Evolutionary conservation across 2,797 vertebrate genomes (phyloP).

Genomic region (Apodemus agrarius): DNA sequence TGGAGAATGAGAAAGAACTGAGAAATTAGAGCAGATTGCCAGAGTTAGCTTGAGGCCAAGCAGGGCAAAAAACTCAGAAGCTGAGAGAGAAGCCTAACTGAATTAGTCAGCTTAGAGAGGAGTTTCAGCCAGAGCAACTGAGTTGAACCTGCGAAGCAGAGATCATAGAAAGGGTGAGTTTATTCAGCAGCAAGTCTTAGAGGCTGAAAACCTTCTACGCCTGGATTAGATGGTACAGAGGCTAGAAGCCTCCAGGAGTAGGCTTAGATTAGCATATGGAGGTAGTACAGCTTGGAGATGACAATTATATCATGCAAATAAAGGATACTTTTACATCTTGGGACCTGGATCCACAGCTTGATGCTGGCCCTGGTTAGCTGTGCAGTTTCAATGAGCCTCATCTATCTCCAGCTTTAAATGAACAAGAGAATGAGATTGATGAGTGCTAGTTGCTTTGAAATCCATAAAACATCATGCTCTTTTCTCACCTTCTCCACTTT

Average conservation of each 20-base stretch:
- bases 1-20: not conserved
- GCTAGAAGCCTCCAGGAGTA: not conserved
- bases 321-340: not conserved
- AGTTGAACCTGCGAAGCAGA: not conserved
- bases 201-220: not conserved
- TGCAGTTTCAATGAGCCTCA: not conserved
- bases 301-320: not conserved
- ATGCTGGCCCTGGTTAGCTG: not conserved
- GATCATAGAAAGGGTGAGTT: not conserved
- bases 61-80: not conserved
- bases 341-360: not conserved
- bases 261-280: not conserved
- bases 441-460: not conserved
- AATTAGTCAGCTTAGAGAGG: not conserved
- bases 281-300: not conserved
- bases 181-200: not conserved
- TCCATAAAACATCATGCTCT: not conserved
- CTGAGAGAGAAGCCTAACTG: not conserved
- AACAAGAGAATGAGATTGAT: not conserved
- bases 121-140: not conserved
- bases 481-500: not conserved
- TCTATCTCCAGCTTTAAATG: not conserved
- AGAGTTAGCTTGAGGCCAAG: not conserved
- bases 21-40: not conserved
- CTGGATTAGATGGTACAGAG: not conserved